Base-by-base conservation (phyloP, 2,888 invertebrate species). In the Thymelicus acteon region DNA sequence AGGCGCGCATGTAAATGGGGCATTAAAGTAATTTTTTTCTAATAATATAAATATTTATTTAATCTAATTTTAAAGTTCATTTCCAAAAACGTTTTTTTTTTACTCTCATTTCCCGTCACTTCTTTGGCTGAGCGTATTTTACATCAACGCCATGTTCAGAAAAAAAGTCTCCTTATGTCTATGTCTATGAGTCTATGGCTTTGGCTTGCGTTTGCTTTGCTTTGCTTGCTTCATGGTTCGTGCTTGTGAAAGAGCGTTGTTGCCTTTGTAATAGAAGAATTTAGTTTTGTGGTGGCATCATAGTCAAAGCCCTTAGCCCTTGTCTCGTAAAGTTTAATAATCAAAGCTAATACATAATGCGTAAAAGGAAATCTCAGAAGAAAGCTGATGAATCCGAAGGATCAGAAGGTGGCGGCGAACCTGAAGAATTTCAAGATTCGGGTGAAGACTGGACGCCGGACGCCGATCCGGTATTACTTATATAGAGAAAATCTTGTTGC, bases 371-470 rank as follows among this genome's bases (percentile, higher is more conserved):
- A 80, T 91, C 91, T 57, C 79, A 93, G 76, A 93, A 92, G 82
- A 92, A 93, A 78, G 85, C 80, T 57, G 92, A 91, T 64, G 94
- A 93, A 72, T 94, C 94, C 48, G 94, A 94, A 70, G 93, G 89
- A 40, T 93, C 93, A 7, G 93, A 92, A 80, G 87, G 83, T 74
- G 91, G 81, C 65, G 91, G 79, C 58, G 94, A 94, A 82, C 93
- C 93, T 74, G 94, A 94, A 90, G 94, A 94, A 79, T 94, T 94
- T 76, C 94, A 94, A 84, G 94, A 94, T 79, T 94, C 94, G 2
- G 94, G 94, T 60, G 94, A 94, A 85, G 94, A 94, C 86, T 94
- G 94, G 94, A 94, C 93, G 87, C 94, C 94, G 85, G 94, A 93
- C 80, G 94, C 93, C 80, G 93, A 92, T 85, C 78, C 92, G 82